These are phyloP conservation scores for Cuniculus paca DNA, from an alignment of 2,797 vertebrate species.

Conservation along the genomic window DNA sequence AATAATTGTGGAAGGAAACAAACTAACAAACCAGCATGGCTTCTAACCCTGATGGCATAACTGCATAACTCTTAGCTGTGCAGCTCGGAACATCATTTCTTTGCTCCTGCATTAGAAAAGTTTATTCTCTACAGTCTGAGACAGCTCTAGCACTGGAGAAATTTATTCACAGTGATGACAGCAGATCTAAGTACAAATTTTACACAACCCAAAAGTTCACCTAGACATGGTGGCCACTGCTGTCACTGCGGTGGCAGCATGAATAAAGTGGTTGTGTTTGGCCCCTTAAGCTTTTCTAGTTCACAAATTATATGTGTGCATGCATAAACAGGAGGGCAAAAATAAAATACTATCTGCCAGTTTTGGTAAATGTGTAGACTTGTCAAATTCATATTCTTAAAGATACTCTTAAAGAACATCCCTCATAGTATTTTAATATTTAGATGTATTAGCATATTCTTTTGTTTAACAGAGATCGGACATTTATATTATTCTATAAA, in stretches of 20 bases:
- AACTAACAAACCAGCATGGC: neutral
- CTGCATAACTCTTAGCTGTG: neutral
- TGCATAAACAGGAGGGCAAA: neutral
- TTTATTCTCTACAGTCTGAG: neutral
- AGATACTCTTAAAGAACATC: neutral
- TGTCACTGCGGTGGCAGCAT: neutral
- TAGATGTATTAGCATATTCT: neutral
- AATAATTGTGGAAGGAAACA: neutral
- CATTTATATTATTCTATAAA: neutral
- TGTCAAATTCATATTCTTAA: conserved; percentile 21
- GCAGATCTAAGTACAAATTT: neutral
- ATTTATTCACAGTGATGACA: neutral
- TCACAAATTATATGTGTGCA: neutral
- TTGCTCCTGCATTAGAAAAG: neutral
- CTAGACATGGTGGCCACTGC: neutral
- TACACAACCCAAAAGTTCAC: neutral
- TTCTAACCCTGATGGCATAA: neutral
- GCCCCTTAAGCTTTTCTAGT: neutral
- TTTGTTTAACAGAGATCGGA: neutral
- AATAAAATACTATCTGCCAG: neutral
- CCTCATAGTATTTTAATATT: neutral
- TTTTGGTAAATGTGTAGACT: neutral
- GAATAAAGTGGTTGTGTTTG: neutral
- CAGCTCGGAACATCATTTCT: neutral
- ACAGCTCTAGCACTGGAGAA: neutral